phyloP scores from a whole-genome alignment of 2,113 vertebrate species.

The Hippoglossus stenolepis region DNA sequence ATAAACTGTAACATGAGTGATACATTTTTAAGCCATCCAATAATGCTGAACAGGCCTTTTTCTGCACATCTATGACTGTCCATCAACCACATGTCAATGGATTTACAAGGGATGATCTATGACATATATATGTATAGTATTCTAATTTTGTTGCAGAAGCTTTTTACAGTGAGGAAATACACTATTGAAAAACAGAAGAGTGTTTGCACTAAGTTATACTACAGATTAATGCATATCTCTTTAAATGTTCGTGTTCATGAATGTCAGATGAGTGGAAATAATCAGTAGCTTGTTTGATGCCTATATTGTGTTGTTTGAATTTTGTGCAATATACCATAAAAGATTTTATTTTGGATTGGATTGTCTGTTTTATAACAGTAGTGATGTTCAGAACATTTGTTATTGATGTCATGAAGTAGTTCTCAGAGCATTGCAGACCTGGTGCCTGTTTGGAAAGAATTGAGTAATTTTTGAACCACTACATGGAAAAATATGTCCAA shows the following conservation, averaged over 20 bases:
- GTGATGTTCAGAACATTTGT: constrained; percentile 27
- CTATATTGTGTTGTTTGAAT: constrained; percentile 50
- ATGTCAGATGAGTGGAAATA: constrained; percentile 27
- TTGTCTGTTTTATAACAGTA: constrained; percentile 41
- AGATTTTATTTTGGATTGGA: constrained; percentile 49
- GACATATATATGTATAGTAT: constrained; percentile 41
- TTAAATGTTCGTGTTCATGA: constrained; percentile 14
- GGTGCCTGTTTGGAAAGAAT: constrained; percentile 30
- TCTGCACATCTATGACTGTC: constrained; percentile 26
- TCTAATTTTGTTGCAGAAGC: constrained; percentile 45
- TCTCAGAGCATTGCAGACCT: constrained; percentile 26
- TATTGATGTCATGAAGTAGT: constrained; percentile 11
- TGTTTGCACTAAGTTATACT: constrained; percentile 44
- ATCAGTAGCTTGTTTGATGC: constrained; percentile 41
- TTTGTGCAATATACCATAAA: constrained; percentile 71
- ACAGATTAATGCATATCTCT: constrained; percentile 37
- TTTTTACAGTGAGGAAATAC: constrained; percentile 39
- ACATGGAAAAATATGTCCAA: constrained; percentile 11
- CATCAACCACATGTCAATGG: constrained; percentile 60
- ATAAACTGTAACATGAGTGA: constrained; percentile 8
- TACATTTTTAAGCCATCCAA: constrained; percentile 23
- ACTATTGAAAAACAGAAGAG: constrained; percentile 13
- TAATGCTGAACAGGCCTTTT: constrained; percentile 24
- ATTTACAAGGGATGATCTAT: constrained; percentile 58
- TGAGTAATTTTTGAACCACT: constrained; percentile 19